These are phyloP conservation scores for Phenganax marumi DNA, from an alignment of 92 coral and sea anemone species.

Conservation along the genomic window DNA sequence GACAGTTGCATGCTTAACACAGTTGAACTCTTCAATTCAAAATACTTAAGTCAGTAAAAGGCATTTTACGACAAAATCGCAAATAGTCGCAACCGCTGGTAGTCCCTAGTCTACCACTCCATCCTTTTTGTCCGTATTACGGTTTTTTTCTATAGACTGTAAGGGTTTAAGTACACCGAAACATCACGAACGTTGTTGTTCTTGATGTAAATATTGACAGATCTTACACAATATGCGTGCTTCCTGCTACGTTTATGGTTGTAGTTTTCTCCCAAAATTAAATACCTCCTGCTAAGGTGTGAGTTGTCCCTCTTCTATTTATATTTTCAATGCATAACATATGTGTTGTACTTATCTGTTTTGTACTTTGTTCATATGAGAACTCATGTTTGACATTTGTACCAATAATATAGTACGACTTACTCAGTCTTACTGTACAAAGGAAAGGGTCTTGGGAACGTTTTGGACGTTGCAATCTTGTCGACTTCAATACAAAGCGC, in stretches of 20 bases:
- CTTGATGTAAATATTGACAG: neutral
- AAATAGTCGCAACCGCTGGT: too few species aligned
- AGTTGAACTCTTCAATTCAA: too few species aligned
- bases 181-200: neutral
- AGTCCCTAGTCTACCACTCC: too few species aligned
- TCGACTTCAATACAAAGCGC: too few species aligned
- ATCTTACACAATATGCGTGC: neutral
- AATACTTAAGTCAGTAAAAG: too few species aligned
- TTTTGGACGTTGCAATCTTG: too few species aligned
- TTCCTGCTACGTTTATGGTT: neutral
- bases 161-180: neutral
- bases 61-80: too few species aligned
- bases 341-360: neutral
- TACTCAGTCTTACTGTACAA: too few species aligned
- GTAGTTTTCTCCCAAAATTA: neutral
- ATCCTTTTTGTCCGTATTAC: neutral
- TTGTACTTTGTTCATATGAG: neutral
- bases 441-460: too few species aligned
- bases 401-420: too few species aligned
- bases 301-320: neutral
- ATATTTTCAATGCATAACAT: neutral
- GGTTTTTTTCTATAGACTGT: neutral
- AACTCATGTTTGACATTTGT: neutral
- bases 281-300: neutral
- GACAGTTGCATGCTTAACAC: too few species aligned